These are phyloP conservation scores for Synergus laeviventris DNA, from an alignment of 2,888 invertebrate genomes.

Conservation along the genomic window DNA sequence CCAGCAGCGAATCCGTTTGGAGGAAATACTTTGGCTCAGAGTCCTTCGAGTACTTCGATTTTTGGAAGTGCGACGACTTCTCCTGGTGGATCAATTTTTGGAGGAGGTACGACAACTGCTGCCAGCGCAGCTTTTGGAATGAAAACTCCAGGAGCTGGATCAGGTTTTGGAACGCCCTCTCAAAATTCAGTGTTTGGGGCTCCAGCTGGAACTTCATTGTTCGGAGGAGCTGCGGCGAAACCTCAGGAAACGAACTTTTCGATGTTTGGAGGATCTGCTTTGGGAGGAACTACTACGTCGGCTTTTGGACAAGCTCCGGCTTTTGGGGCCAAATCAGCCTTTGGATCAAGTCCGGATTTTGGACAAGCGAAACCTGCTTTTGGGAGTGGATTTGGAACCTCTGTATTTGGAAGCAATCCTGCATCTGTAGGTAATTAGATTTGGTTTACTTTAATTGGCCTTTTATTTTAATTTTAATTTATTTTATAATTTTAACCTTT, in stretches of 20 bases:
- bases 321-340: slow-evolving; percentile 68
- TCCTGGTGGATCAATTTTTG: slow-evolving; percentile 51
- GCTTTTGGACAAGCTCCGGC: slow-evolving; percentile 66
- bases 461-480: no score
- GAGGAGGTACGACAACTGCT: slow-evolving; percentile 39
- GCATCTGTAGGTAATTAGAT: slow-evolving; percentile 57
- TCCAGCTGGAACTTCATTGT: slow-evolving; percentile 47
- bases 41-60: slow-evolving; percentile 41
- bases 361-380: slow-evolving; percentile 63
- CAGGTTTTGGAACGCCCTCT: slow-evolving; percentile 51
- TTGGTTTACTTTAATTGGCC: no score
- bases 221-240: slow-evolving; percentile 45
- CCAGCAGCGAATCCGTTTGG: slow-evolving; percentile 23
- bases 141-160: slow-evolving; percentile 45
- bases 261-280: slow-evolving; percentile 36
- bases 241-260: slow-evolving; percentile 17
- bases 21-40: background rate
- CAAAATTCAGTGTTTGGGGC: slow-evolving; percentile 56
- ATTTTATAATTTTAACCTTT: slow-evolving; percentile 19
- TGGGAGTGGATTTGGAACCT: slow-evolving; percentile 63
- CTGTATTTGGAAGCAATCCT: slow-evolving; percentile 60
- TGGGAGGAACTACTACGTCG: slow-evolving; percentile 48
- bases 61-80: slow-evolving; percentile 49
- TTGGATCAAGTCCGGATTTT: slow-evolving; percentile 64
- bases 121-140: slow-evolving; percentile 47